Evolutionary conservation across 2,797 vertebrate species (phyloP).

Genomic region (Pelodytes ibericus): DNA sequence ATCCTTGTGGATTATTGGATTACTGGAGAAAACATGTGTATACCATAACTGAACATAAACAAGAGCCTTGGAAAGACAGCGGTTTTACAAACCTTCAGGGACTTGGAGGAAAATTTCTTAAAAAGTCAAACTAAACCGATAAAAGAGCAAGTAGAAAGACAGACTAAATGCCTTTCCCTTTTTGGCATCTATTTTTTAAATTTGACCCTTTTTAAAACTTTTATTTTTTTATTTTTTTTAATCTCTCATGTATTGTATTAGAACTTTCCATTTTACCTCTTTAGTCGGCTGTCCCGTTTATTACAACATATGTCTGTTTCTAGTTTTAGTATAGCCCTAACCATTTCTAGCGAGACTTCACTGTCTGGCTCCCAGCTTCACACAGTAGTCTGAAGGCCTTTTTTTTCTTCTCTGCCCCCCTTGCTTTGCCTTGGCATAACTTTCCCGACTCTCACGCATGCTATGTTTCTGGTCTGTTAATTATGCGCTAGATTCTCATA

Average conservation of each 20-base stretch:
- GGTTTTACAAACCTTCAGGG: too few species aligned
- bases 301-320: constrained; percentile 9
- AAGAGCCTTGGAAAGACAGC: too few species aligned
- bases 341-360: constrained; percentile 23
- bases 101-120: too few species aligned
- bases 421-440: constrained; percentile 47
- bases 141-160: too few species aligned
- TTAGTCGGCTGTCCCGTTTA: not conserved
- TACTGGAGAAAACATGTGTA: too few species aligned
- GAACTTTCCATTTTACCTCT: not conserved
- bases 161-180: not conserved
- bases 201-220: constrained; percentile 10
- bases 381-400: constrained; percentile 38
- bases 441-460: constrained; percentile 54
- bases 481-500: constrained; percentile 55
- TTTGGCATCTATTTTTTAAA: not conserved
- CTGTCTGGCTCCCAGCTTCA: constrained; percentile 43
- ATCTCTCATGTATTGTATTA: constrained; percentile 28
- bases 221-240: constrained; percentile 7
- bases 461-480: constrained; percentile 56
- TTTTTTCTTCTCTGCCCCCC: constrained; percentile 14
- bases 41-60: too few species aligned
- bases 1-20: too few species aligned
- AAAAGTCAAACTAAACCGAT: not conserved
- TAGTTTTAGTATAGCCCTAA: constrained; percentile 7